Percentiles rank a stretch among this genome's conserved stretches.
phyloP scores from a whole-genome alignment of 2,113 vertebrate genomes.

The Ginglymostoma cirratum region DNA sequence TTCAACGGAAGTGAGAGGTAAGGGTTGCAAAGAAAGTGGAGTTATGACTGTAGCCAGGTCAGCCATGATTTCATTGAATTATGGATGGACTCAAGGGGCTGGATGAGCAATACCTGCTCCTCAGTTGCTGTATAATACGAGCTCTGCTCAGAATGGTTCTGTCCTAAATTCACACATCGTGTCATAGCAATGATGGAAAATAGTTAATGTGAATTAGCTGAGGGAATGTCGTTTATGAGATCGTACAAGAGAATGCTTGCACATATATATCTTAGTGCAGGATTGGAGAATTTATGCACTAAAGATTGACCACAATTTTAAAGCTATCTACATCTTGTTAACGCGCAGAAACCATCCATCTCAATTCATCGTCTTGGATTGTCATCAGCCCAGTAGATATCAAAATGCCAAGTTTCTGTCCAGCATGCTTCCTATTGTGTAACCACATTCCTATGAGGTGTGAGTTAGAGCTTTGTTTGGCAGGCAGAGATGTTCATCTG shows the following conservation, averaged over 20 bases:
- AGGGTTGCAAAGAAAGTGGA: no score
- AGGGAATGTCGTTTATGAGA: not conserved
- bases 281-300: not conserved
- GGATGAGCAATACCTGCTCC: no score
- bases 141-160: not conserved
- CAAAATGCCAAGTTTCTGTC: not conserved
- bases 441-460: not conserved
- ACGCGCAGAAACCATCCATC: not conserved
- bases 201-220: not conserved
- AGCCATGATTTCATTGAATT: no score
- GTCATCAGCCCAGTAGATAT: not conserved
- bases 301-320: slow-evolving; percentile 1
- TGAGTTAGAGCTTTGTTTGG: not conserved
- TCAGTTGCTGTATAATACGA: no score
- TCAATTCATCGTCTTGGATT: not conserved
- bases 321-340: not conserved
- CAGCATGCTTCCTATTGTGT: not conserved
- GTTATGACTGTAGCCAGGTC: no score
- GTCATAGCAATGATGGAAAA: not conserved
- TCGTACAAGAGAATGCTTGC: not conserved
- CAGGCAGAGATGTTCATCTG: not conserved
- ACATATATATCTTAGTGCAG: not conserved
- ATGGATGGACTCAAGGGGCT: no score
- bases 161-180: not conserved
- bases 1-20: no score